Evolutionary conservation across 37 sponge, comb jelly and placozoan species (phyloP), one percentile per base, ranked within the genome.

Genomic region (Diacarnus erythraeanus): DNA sequence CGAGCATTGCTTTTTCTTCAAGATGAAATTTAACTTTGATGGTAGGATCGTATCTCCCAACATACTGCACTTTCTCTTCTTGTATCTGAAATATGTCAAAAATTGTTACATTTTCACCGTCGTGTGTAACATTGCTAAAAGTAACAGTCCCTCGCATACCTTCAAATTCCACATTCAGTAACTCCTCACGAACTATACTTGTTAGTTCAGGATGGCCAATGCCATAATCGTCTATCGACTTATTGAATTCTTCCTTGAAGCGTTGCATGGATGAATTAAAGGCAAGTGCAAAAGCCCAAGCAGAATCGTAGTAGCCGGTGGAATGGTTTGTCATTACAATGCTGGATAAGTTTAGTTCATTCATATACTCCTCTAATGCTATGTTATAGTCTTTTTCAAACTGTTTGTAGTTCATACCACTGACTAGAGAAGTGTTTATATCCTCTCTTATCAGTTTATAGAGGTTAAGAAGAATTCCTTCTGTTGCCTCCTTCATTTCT

Each of bases 221-320:
- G 4, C 10, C 34, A 20, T 69, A 69, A 20, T 36, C 18, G 34
- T 25, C 22, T 8, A 69, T 8, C 18, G 64, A 63, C 8, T 23
- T 8, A 69, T 37, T 54, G 1, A 2, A 42, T 2, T 34, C 4
- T n/a, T n/a, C n/a, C n/a, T n/a, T n/a, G n/a, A n/a, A n/a, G n/a
- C n/a, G n/a, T 1, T 15, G 43, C 38, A 38, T 18, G 38, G 61
- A 61, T 35, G 34, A 42, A 27, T 77, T 61, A 38, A 77, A 27
- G 39, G 43, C 39, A 4, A 77, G 42, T 21, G 65, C 77, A 42
- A 77, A 27, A 22, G 77, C 77, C 77, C 77, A 77, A 9, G 77
- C 63, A 18, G 77, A 36, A 39, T 77, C 77, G 39, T 64, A 77
- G 43, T 64, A 77, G 1, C 30, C 73, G 43, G 8, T 72, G 21